Base-by-base conservation (phyloP, 1,140 invertebrate genomes). In the Lepidostoma basale region DNA sequence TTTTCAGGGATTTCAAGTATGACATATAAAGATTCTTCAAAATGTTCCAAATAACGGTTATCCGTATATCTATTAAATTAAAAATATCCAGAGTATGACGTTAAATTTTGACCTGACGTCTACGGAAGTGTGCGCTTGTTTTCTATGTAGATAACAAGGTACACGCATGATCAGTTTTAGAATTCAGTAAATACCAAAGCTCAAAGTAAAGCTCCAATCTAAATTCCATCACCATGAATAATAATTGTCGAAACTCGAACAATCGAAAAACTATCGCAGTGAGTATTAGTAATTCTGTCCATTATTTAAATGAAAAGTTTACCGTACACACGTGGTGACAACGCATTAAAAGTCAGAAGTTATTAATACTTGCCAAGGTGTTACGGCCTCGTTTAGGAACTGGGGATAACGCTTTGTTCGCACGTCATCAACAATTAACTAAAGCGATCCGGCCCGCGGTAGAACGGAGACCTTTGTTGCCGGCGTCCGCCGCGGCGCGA, bases 281-380 rank as follows among this genome's bases (percentile, higher is more conserved):
- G 8, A 49, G 1, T 3, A 22, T 18, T n/a, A 12, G 33, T 12
- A 36, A 36, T 36, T 36, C 14, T 2, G 33, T 36, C 2, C 14
- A 36, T 36, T 36, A 36, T 36, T 36, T 36, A 28, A 54, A 54
- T 54, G 23, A 26, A 54, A 54, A 54, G 23, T 54, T 18, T 54
- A 20, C 56, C 8, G 56, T 14, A 40, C 39, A 62, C 22, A 33
- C 44, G 60, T 63, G 39, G 28, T 28, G 59, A 63, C 56, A 65
- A 60, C 69, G 45, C 69, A 71, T 71, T 71, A 71, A 71, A 68
- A 71, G 58, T 67, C 25, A 40, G 45, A 54, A 64, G 69, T 71
- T 71, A 68, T 71, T 67, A 71, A 68, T 67, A 70, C 33, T 49
- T 49, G 64, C 14, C 45, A 52, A 45, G 40, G 58, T 54, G 33